Percentiles rank a stretch among this genome's conserved stretches.
phyloP scores from a whole-genome alignment of 2,888 invertebrate genomes.

The Ferdinandea cuprea region DNA sequence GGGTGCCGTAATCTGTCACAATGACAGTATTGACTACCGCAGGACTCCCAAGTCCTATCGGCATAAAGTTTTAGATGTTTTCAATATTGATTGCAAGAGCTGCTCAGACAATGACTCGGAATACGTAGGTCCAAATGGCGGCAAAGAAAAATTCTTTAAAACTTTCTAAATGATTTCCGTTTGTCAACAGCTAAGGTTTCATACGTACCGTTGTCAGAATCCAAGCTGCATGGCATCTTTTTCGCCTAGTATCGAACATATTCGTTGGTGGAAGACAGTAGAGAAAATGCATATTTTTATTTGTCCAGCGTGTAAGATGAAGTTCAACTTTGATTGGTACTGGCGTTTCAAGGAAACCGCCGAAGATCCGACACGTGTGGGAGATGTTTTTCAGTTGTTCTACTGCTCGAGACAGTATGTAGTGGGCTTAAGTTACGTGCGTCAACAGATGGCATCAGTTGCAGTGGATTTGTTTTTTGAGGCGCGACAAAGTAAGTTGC shows the following conservation, averaged over 20 bases:
- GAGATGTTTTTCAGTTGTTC: background rate
- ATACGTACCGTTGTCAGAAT: constrained; percentile 78
- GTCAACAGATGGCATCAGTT: constrained; percentile 20
- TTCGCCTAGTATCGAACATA: constrained; percentile 60
- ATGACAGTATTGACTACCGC: constrained; percentile 91
- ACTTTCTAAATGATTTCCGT: background rate
- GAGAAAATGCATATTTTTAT: background rate
- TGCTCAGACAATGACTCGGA: constrained; percentile 84
- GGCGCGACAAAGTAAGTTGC: constrained; percentile 21
- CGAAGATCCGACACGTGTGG: background rate
- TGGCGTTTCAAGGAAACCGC: constrained; percentile 10
- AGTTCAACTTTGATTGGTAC: constrained; percentile 38
- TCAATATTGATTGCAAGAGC: constrained; percentile 89
- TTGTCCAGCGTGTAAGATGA: constrained; percentile 30
- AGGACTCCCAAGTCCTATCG: constrained; percentile 86
- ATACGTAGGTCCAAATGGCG: constrained; percentile 76
- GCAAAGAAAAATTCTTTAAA: background rate
- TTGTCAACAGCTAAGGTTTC: constrained; percentile 75
- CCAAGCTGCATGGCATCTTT: constrained; percentile 76
- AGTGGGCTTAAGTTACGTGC: constrained; percentile 25
- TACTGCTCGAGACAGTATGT: constrained; percentile 2
- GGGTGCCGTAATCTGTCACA: constrained; percentile 91
- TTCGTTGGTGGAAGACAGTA: constrained; percentile 76
- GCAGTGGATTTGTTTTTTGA: constrained; percentile 28
- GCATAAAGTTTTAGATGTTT: constrained; percentile 88